phyloP scores from a whole-genome alignment of 2,888 invertebrate genomes.

The Chloromyia formosa region DNA sequence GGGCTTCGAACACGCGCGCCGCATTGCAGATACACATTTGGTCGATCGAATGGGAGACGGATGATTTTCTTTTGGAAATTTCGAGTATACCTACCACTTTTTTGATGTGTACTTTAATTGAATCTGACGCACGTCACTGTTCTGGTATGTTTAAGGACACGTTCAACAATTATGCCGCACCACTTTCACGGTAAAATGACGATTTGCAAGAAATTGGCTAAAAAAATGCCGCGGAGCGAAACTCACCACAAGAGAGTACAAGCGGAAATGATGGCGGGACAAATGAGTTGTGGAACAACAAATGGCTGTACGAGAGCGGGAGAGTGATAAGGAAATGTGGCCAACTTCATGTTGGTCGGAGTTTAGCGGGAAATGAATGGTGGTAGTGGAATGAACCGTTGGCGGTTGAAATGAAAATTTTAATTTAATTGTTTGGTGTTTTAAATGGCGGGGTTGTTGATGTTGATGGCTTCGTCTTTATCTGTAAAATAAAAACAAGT shows the following conservation, averaged over 20 bases:
- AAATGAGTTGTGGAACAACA: not conserved
- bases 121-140: not conserved
- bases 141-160: not conserved
- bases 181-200: not conserved
- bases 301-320: not conserved
- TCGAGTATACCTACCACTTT: conserved; percentile 1
- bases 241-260: conserved; percentile 2
- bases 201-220: not conserved
- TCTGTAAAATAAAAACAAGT: too few relatives aligned
- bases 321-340: not conserved
- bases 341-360: not conserved
- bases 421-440: too few relatives aligned
- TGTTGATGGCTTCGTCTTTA: too few relatives aligned
- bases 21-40: conserved; percentile 33
- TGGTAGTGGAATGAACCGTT: too few relatives aligned
- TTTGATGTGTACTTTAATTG: not conserved
- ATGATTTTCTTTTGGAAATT: conserved; percentile 12
- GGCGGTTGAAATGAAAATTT: too few relatives aligned
- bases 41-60: not conserved
- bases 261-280: conserved; percentile 36
- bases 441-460: too few relatives aligned
- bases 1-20: conserved; percentile 1
- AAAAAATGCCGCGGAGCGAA: not conserved
- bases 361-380: too few relatives aligned
- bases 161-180: not conserved